These are phyloP conservation scores for Psophia crepitans DNA, from an alignment of 2,113 vertebrate species.

Conservation along the genomic window DNA sequence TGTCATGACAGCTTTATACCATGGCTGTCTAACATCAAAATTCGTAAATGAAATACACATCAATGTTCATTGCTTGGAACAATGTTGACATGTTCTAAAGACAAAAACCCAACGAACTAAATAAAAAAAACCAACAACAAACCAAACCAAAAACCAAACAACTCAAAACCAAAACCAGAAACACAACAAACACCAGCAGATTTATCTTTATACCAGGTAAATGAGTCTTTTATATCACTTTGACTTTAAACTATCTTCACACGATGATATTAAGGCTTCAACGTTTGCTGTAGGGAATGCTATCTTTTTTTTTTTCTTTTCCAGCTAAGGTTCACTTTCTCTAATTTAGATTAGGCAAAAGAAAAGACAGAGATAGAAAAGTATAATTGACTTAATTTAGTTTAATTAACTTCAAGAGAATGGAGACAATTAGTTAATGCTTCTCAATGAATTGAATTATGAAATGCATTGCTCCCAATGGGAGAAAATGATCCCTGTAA, in stretches of 20 bases:
- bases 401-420: slow-evolving; percentile 69
- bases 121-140: too few relatives aligned
- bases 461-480: slow-evolving; percentile 29
- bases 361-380: slow-evolving; percentile 35
- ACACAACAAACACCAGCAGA: neutral
- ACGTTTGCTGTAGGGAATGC: neutral
- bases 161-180: too few relatives aligned
- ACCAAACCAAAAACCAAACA: too few relatives aligned
- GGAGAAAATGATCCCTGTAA: slow-evolving; percentile 38
- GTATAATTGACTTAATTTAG: slow-evolving; percentile 63
- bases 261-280: neutral
- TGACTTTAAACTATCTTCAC: neutral
- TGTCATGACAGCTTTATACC: neutral
- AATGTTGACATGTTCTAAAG: neutral
- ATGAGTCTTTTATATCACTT: neutral
- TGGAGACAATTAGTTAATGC: slow-evolving; percentile 60
- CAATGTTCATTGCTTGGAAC: neutral
- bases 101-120: rapidly evolving
- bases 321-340: neutral
- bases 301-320: neutral
- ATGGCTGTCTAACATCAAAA: neutral
- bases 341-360: slow-evolving; percentile 33
- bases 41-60: neutral
- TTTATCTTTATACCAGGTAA: neutral
- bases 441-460: slow-evolving; percentile 61